These are phyloP conservation scores for Rhizomys pruinosus DNA, from an alignment of 2,113 vertebrate genomes.

Conservation along the genomic window DNA sequence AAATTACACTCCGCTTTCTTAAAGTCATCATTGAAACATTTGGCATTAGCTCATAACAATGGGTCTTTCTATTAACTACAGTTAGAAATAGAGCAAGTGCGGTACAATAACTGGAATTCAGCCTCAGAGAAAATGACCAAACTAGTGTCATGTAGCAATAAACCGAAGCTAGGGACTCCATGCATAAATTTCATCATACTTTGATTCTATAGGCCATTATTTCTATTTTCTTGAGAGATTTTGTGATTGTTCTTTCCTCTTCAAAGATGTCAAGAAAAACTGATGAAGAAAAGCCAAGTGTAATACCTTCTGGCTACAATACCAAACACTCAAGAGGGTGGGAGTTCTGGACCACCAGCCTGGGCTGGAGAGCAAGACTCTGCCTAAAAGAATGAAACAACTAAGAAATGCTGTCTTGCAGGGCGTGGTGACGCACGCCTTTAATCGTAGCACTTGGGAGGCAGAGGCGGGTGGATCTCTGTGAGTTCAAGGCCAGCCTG, in stretches of 20 bases:
- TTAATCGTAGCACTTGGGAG: neutral
- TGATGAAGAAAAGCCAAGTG: neutral
- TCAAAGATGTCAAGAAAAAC: slow-evolving; percentile 1
- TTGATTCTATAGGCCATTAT: neutral
- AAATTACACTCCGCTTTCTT: neutral
- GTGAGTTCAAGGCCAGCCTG: neutral
- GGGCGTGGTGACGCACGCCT: neutral
- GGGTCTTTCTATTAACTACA: slow-evolving; percentile 53
- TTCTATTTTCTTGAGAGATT: slow-evolving; percentile 1
- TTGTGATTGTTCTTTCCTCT: neutral
- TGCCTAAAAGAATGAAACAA: too few relatives aligned
- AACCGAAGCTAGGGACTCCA: neutral
- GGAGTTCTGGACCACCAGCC: neutral
- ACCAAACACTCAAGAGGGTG: neutral
- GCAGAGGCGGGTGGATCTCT: neutral
- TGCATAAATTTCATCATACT: neutral
- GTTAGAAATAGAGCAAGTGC: slow-evolving; percentile 45
- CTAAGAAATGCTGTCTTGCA: neutral
- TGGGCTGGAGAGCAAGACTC: neutral
- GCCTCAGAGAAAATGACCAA: neutral
- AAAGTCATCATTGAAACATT: slow-evolving; percentile 54
- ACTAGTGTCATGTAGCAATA: neutral
- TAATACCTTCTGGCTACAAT: neutral
- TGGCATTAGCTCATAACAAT: neutral
- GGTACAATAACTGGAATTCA: neutral